A percentile compares a stretch with the other conserved stretches of the same genome.
These are phyloP conservation scores for Molanna angustata DNA, from an alignment of 2,888 invertebrate genomes.

Conservation along the genomic window DNA sequence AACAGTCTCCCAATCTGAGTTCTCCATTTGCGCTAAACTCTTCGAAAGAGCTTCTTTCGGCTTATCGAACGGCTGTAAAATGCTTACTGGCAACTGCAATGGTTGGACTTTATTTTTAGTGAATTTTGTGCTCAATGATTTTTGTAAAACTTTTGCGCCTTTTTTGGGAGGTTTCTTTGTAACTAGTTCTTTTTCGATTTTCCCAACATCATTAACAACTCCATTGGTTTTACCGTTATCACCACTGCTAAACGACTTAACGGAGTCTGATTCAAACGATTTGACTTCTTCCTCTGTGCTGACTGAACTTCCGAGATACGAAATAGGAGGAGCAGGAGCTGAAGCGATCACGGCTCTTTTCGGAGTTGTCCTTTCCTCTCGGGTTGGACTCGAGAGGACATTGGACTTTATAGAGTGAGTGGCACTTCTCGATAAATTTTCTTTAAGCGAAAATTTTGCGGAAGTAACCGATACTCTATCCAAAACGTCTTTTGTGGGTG, in stretches of 20 bases:
- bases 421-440: constrained; percentile 16
- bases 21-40: constrained; percentile 64
- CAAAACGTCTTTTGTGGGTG: constrained; percentile 16
- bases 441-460: constrained; percentile 10
- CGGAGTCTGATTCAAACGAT: constrained; percentile 25
- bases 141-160: constrained; percentile 34
- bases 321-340: constrained; percentile 22
- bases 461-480: constrained; percentile 14
- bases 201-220: constrained; percentile 14
- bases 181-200: constrained; percentile 16
- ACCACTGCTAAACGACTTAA: constrained; percentile 18
- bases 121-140: constrained; percentile 32
- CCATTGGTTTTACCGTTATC: constrained; percentile 18
- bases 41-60: constrained; percentile 64
- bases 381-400: constrained; percentile 3
- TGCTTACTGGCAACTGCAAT: neutral
- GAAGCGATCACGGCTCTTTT: constrained; percentile 6
- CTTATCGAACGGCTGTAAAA: constrained; percentile 55
- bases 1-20: constrained; percentile 76
- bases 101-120: constrained; percentile 30
- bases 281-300: constrained; percentile 28
- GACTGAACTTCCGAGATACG: constrained; percentile 24
- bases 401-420: constrained; percentile 17
- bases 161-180: constrained; percentile 24
- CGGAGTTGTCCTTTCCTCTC: constrained; percentile 8